Evolutionary conservation across 2,888 invertebrate species (phyloP).

Genomic region (Crioceris asparagi): DNA sequence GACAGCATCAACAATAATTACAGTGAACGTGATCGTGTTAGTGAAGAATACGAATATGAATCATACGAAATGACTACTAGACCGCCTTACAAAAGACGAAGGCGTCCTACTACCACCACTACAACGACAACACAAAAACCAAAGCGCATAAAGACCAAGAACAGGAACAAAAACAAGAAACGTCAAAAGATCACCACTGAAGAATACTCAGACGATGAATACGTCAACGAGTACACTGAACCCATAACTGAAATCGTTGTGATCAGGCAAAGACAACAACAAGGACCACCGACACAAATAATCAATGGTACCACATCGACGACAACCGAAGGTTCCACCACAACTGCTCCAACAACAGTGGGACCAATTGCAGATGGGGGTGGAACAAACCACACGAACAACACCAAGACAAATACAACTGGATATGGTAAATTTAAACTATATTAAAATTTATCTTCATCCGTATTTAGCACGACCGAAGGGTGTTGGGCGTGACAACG

Average conservation of each 20-base stretch:
- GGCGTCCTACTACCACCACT: slow-evolving; percentile 14
- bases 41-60: slow-evolving; percentile 19
- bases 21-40: slow-evolving; percentile 15
- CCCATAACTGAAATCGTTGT: slow-evolving; percentile 14
- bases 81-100: slow-evolving; percentile 15
- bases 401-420: slow-evolving; percentile 26
- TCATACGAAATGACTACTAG: slow-evolving; percentile 20
- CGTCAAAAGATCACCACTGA: slow-evolving; percentile 11
- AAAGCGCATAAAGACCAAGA: slow-evolving; percentile 13
- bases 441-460: no score
- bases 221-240: slow-evolving; percentile 13
- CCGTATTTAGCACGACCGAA: no score
- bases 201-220: slow-evolving; percentile 16
- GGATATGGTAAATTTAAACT: slow-evolving; percentile 21
- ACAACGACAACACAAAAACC: slow-evolving; percentile 16
- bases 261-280: slow-evolving; percentile 13
- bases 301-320: slow-evolving; percentile 14
- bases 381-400: no score
- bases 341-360: slow-evolving; percentile 31
- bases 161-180: slow-evolving; percentile 14
- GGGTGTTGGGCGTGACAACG: no score
- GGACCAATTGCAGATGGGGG: no score
- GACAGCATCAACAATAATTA: slow-evolving; percentile 14
- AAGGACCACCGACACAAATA: slow-evolving; percentile 17
- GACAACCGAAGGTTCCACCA: slow-evolving; percentile 19